Evolutionary conservation across 2,797 vertebrate genomes (phyloP).

Genomic region (Urophycis tenuis): DNA sequence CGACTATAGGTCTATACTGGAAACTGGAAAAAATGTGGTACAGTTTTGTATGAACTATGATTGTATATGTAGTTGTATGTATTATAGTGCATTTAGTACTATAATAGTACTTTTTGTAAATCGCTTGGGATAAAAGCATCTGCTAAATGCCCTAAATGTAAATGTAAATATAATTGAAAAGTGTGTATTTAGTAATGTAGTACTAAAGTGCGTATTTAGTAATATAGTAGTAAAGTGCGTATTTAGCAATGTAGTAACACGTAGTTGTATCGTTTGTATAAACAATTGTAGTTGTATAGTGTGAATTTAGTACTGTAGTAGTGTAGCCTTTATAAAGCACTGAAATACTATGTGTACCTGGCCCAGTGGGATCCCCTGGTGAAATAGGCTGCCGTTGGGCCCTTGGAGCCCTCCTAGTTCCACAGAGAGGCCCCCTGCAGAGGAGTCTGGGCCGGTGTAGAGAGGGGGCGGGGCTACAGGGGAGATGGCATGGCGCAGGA

Average conservation of each 20-base stretch:
- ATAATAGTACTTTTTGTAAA: not conserved
- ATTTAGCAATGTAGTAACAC: not conserved
- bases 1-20: too few species aligned
- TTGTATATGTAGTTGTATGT: not conserved
- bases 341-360: constrained; percentile 1
- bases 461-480: constrained; percentile 73
- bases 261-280: not conserved
- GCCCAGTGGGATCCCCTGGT: not conserved
- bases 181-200: not conserved
- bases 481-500: constrained; percentile 77
- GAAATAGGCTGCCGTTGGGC: constrained; percentile 50
- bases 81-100: not conserved
- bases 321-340: not conserved
- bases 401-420: constrained; percentile 54
- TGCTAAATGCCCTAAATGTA: too few species aligned
- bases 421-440: constrained; percentile 60
- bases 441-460: constrained; percentile 76
- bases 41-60: not conserved
- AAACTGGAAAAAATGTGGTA: too few species aligned
- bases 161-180: not conserved
- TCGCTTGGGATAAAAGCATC: too few species aligned
- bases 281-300: not conserved
- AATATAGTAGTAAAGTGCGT: not conserved
- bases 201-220: not conserved
- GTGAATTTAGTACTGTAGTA: not conserved